Conservation (phyloP, 2,797 vertebrate species). For the Avahi laniger region DNA sequence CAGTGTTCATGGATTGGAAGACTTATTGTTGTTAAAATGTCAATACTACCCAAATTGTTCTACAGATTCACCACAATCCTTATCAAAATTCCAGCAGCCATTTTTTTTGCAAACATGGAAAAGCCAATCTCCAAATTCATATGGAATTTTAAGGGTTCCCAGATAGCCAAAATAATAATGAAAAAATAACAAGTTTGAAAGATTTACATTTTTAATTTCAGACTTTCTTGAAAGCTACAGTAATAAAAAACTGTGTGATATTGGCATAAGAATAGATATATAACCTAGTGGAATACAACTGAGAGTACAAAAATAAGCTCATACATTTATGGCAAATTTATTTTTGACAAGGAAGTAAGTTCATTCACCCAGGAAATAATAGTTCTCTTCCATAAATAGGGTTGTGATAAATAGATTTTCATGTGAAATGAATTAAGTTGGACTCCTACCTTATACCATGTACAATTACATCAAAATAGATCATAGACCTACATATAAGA, state of each 20-base stretch:
- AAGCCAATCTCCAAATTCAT: neutral
- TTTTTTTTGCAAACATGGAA: neutral
- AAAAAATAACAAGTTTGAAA: neutral
- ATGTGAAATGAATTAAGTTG: neutral
- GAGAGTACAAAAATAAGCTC: neutral
- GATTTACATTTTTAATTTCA: neutral
- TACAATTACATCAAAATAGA: neutral
- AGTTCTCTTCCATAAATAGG: neutral
- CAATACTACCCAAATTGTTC: neutral
- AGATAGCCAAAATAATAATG: neutral
- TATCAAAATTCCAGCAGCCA: neutral
- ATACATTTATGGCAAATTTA: neutral
- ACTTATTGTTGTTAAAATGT: neutral
- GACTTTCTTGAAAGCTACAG: neutral
- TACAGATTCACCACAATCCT: neutral
- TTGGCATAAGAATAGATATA: neutral
- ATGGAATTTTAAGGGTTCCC: neutral
- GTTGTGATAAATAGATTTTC: neutral
- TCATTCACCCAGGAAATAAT: neutral
- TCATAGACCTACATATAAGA: neutral
- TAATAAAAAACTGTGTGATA: neutral
- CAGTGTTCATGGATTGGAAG: neutral
- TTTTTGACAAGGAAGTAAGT: neutral
- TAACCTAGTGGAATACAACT: neutral
- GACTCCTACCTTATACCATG: neutral